These are phyloP conservation scores for Archips crataeganus DNA, from an alignment of 2,888 invertebrate genomes.

Conservation along the genomic window DNA sequence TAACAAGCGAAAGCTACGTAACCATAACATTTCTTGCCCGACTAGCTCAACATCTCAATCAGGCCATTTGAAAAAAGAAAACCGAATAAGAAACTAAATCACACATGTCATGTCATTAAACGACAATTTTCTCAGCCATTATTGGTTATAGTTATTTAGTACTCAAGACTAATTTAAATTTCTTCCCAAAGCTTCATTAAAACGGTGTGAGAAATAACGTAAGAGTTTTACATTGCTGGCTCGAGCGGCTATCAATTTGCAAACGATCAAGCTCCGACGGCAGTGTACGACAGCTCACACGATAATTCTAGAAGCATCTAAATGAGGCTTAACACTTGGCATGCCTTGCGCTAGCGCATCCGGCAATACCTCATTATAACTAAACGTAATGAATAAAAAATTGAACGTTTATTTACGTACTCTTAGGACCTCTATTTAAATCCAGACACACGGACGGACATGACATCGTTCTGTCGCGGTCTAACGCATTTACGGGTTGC, in stretches of 20 bases:
- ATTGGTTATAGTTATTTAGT: neutral
- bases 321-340: neutral
- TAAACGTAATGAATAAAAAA: slow-evolving; percentile 25
- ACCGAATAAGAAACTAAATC: neutral
- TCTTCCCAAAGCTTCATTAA: slow-evolving; percentile 3
- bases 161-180: slow-evolving; percentile 21
- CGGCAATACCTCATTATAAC: slow-evolving; percentile 17
- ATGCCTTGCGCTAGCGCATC: slow-evolving; percentile 2
- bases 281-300: too few relatives aligned
- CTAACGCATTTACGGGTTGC: neutral
- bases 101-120: neutral
- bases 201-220: too few relatives aligned
- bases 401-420: slow-evolving; percentile 23
- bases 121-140: slow-evolving; percentile 2
- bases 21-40: too few relatives aligned
- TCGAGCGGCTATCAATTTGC: too few relatives aligned
- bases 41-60: neutral
- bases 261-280: too few relatives aligned
- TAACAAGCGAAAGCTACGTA: too few relatives aligned
- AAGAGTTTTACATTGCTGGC: too few relatives aligned
- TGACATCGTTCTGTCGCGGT: neutral
- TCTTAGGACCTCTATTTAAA: neutral
- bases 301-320: too few relatives aligned
- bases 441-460: neutral
- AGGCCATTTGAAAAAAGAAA: neutral